A percentile compares a stretch with the other conserved stretches of the same genome.
These are phyloP conservation scores for Hafferia zeledoni DNA, from an alignment of 2,797 vertebrate genomes.

Conservation along the genomic window DNA sequence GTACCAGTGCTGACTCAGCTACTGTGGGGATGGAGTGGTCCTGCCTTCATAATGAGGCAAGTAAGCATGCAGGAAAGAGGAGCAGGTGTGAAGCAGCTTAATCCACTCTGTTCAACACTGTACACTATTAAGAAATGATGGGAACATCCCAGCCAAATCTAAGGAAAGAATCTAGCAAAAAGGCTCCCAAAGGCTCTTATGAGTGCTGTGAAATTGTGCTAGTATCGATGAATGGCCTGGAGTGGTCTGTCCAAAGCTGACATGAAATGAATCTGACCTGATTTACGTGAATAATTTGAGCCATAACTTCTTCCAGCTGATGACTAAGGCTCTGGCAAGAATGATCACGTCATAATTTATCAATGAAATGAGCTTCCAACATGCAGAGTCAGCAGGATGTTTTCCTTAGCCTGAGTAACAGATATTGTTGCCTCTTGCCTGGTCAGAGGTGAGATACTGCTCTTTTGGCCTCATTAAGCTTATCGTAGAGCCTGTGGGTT, in stretches of 20 bases:
- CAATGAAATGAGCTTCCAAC: slow-evolving; percentile 28
- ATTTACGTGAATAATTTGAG: slow-evolving; percentile 50
- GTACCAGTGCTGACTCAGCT: not conserved
- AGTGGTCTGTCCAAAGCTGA: not conserved
- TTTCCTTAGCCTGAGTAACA: slow-evolving; percentile 13
- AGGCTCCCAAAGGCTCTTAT: not conserved
- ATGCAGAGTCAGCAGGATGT: slow-evolving; percentile 42
- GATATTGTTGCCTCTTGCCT: not conserved
- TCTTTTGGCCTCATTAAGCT: slow-evolving; percentile 52
- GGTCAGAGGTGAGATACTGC: slow-evolving; percentile 35
- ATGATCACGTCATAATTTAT: slow-evolving; percentile 38
- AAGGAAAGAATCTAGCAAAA: not conserved
- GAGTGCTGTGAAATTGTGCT: not conserved
- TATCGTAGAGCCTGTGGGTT: not conserved
- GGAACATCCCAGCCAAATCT: not conserved
- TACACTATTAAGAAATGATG: not conserved
- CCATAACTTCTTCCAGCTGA: slow-evolving; percentile 18
- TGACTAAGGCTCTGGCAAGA: slow-evolving; percentile 21
- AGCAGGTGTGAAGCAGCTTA: not conserved
- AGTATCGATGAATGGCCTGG: slow-evolving; percentile 5
- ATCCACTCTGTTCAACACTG: not conserved
- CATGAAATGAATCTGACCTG: slow-evolving; percentile 30
- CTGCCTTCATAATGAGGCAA: not conserved
- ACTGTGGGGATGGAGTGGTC: not conserved
- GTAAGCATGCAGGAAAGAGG: not conserved